Evolutionary conservation across 1,140 invertebrate species (phyloP), one percentile per base, ranked within the genome.

Genomic region (Pogonomyrmex barbatus): DNA sequence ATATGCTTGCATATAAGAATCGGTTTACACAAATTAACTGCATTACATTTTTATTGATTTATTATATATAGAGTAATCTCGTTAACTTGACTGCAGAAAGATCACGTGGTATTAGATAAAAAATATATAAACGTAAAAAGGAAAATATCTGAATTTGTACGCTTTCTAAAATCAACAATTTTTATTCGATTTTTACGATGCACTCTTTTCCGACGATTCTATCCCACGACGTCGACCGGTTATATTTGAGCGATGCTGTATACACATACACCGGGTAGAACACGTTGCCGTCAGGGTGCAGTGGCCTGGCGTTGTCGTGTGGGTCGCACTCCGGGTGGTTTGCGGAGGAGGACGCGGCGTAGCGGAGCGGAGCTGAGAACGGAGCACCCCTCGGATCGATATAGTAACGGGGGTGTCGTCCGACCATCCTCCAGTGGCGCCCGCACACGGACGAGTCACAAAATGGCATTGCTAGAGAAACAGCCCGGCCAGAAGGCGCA

Each of bases 341-440:
- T 81, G 78, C 50, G 56, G 81, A 70, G 73, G 75, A 42, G 82
- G 68, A 62, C 39, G 50, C 54, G 76, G 81, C 62, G 83, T 56
- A 24, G 39, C 52, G 78, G 50, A 70, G 63, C 39, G 50, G 65
- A 70, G 67, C 45, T 45, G 56, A 75, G 67, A 50, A 56, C 56
- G 82, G 54, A 65, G 67, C 71, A 62, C 82, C 52, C 56, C 54
- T 63, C 73, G 88, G 93, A 94, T 94, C 93, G 93, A 94, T 94
- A 94, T 93, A 92, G 92, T 91, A 79, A 93, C 91, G 92, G 92
- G 93, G 93, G 93, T 94, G 92, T 94, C 93, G 93, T 93, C 93
- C 92, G 92, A 88, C 50, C 91, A 89, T 91, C 90, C 87, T 84
- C 88, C 88, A 87, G 87, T 90, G 82, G 89, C 91, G 91, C 93